A percentile compares a stretch with the other conserved stretches of the same genome.
These are phyloP conservation scores for Dinocampus coccinellae DNA, from an alignment of 2,888 invertebrate genomes.

Conservation along the genomic window DNA sequence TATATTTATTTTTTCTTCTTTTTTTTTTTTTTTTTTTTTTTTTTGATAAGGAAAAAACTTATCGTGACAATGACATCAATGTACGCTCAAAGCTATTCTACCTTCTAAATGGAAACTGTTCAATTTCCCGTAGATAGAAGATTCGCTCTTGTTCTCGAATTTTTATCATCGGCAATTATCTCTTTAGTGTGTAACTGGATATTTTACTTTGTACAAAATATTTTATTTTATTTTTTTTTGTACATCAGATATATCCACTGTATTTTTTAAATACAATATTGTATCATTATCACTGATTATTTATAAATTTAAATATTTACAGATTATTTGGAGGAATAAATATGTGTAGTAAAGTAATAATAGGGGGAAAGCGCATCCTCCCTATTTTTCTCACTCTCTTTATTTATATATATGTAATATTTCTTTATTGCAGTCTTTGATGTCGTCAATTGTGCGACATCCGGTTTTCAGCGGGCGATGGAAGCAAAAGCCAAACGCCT, in stretches of 20 bases:
- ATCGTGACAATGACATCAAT: constrained; percentile 32
- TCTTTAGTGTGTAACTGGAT: constrained; percentile 38
- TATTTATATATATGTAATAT: neutral
- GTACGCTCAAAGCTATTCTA: constrained; percentile 51
- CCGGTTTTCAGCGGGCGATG: constrained; percentile 36
- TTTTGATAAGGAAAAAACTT: constrained; percentile 24
- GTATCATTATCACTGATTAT: too few relatives aligned
- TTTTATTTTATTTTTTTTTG: too few relatives aligned
- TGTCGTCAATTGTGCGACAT: constrained; percentile 46
- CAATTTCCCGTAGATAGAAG: constrained; percentile 60
- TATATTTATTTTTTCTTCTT: constrained; percentile 7
- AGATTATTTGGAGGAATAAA: too few relatives aligned
- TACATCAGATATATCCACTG: too few relatives aligned
- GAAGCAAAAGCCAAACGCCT: constrained; percentile 4
- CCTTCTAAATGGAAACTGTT: constrained; percentile 54
- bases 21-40: constrained; percentile 9
- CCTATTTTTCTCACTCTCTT: neutral
- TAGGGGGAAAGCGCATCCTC: too few relatives aligned
- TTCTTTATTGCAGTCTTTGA: constrained; percentile 40
- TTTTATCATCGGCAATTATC: constrained; percentile 50
- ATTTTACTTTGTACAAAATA: too few relatives aligned
- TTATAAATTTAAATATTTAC: too few relatives aligned
- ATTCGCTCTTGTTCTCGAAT: constrained; percentile 56
- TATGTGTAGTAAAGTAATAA: too few relatives aligned
- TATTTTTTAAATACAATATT: too few relatives aligned